A percentile compares a stretch with the other conserved stretches of the same genome.
Conservation (phyloP, 2,888 invertebrate genomes). For the Agonopterix alstromeriana region DNA sequence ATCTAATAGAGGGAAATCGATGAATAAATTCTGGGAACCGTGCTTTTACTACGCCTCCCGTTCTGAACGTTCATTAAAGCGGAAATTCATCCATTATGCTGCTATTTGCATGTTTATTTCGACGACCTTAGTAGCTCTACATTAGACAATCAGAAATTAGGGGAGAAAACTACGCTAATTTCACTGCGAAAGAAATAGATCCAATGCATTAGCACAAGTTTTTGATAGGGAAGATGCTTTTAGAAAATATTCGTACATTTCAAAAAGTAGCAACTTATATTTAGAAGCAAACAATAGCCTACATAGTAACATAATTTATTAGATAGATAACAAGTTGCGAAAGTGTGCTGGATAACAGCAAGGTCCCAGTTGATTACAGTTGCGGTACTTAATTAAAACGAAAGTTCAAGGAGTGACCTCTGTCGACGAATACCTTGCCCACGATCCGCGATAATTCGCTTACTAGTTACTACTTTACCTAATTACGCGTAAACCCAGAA, state of each 20-base stretch:
- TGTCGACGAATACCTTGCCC: too few relatives aligned
- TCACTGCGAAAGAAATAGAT: too few relatives aligned
- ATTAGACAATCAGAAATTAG: too few relatives aligned
- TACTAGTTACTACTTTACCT: too few relatives aligned
- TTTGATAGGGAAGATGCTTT: too few relatives aligned
- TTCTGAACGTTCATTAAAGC: conserved; percentile 23
- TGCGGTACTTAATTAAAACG: conserved; percentile 9
- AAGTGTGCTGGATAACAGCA: background rate
- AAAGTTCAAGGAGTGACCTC: conserved; percentile 23
- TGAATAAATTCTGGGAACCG: conserved; percentile 42
- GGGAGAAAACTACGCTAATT: too few relatives aligned
- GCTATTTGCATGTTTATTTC: conserved; percentile 14
- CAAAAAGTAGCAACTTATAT: too few relatives aligned
- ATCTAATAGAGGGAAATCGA: conserved; percentile 44
- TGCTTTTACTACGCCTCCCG: conserved; percentile 16
- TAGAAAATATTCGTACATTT: too few relatives aligned
- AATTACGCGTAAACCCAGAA: too few relatives aligned
- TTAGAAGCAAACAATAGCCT: too few relatives aligned
- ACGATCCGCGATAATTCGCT: too few relatives aligned
- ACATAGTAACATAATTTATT: conserved; percentile 3
- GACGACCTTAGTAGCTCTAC: background rate
- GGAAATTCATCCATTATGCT: conserved; percentile 21
- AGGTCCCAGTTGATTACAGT: conserved; percentile 9
- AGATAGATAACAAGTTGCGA: conserved; percentile 4
- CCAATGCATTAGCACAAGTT: too few relatives aligned